Percentiles rank a stretch among this genome's conserved stretches.
Evolutionary conservation across 2,113 vertebrate species (phyloP).

Genomic region (Arothron firmamentum): DNA sequence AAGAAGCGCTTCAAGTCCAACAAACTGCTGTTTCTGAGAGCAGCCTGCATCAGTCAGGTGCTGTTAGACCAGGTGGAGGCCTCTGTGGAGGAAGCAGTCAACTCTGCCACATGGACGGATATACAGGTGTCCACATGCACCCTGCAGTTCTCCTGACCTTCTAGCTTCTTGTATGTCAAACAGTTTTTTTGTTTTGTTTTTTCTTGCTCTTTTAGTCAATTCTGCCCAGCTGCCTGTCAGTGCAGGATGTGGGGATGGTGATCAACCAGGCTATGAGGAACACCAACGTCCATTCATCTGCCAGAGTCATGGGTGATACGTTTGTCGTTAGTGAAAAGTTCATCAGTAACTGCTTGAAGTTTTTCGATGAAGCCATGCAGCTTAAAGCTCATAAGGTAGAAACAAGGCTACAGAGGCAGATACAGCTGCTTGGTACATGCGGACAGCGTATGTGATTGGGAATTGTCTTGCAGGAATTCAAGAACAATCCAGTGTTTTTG

Average conservation of each 20-base stretch:
- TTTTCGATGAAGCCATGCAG: conserved; percentile 87
- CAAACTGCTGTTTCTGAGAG: conserved; percentile 83
- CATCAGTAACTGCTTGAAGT: conserved; percentile 78
- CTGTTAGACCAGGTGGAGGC: conserved; percentile 94
- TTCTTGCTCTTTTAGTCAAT: conserved; percentile 73
- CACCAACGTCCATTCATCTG: conserved; percentile 76
- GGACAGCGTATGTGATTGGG: background rate
- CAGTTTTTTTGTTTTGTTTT: background rate
- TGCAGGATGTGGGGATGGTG: conserved; percentile 84
- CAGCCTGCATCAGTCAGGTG: conserved; percentile 83
- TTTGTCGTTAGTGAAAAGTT: conserved; percentile 91
- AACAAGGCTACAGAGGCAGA: background rate
- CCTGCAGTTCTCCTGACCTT: background rate
- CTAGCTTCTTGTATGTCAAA: background rate
- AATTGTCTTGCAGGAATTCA: conserved; percentile 79
- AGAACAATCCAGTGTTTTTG: conserved; percentile 87
- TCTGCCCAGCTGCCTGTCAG: conserved; percentile 87
- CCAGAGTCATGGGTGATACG: conserved; percentile 79
- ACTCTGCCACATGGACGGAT: conserved; percentile 86
- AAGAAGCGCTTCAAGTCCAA: conserved; percentile 87
- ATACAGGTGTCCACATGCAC: conserved; percentile 74
- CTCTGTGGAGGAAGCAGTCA: conserved; percentile 91
- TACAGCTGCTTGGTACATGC: background rate
- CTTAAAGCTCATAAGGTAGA: conserved; percentile 91
- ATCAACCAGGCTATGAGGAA: conserved; percentile 88